A percentile compares a stretch with the other conserved stretches of the same genome.
Evolutionary conservation across 2,797 vertebrate species (phyloP).

Genomic region (Pseudochirops cupreus): DNA sequence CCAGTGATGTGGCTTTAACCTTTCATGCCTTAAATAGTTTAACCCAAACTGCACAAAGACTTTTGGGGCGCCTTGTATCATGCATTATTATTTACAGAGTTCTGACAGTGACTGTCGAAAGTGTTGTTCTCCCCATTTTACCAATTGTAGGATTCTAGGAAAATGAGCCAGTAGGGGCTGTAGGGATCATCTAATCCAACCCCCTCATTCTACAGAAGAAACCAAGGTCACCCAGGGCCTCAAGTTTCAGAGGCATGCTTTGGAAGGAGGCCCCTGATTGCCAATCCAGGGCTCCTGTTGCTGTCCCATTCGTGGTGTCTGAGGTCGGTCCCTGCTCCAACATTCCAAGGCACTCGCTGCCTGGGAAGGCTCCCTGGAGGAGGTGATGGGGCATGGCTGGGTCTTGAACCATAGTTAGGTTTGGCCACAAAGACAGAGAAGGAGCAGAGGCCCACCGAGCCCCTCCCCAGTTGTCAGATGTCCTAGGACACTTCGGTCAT

Average conservation of each 20-base stretch:
- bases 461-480: background rate
- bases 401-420: background rate
- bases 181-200: background rate
- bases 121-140: background rate
- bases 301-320: background rate
- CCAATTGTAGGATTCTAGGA: background rate
- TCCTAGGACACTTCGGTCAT: background rate
- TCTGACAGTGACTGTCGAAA: background rate
- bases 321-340: background rate
- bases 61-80: background rate
- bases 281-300: background rate
- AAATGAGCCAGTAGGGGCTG: background rate
- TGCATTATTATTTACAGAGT: background rate
- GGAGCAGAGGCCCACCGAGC: background rate
- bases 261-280: background rate
- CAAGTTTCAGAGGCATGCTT: background rate
- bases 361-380: background rate
- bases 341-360: background rate
- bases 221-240: background rate
- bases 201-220: too few relatives aligned
- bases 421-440: background rate
- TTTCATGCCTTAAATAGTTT: background rate
- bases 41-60: background rate
- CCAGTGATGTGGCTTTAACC: background rate
- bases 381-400: background rate